Percentiles rank a stretch among this genome's conserved stretches.
phyloP scores from a whole-genome alignment of 1,140 invertebrate species.

The Macrobrachium rosenbergii region DNA sequence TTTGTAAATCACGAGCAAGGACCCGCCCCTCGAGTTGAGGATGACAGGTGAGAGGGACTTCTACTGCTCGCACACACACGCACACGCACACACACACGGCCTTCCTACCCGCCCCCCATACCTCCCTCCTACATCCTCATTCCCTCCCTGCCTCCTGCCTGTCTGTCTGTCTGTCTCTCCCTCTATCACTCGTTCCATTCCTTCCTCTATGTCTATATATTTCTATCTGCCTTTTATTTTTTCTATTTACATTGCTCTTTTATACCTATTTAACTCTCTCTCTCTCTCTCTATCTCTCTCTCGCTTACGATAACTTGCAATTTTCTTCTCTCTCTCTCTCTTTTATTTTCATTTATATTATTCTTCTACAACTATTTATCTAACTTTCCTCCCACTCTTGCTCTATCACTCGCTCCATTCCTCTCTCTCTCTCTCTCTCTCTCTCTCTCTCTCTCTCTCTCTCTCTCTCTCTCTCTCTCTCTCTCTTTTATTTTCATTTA shows the following conservation, averaged over 20 bases:
- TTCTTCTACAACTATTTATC: too few relatives aligned
- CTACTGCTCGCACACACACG: too few relatives aligned
- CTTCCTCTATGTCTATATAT: background rate
- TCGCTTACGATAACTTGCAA: too few relatives aligned
- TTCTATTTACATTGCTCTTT: too few relatives aligned
- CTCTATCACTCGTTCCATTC: background rate
- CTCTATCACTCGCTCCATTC: background rate
- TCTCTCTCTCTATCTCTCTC: too few relatives aligned
- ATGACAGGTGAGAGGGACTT: slow-evolving; percentile 43
- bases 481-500: background rate
- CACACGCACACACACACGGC: background rate
- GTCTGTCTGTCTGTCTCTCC: too few relatives aligned
- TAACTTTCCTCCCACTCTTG: background rate
- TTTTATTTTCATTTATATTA: too few relatives aligned
- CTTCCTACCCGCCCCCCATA: background rate
- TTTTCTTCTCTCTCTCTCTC: too few relatives aligned
- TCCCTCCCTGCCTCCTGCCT: background rate
- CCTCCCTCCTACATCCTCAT: background rate
- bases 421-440: background rate
- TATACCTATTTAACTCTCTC: too few relatives aligned
- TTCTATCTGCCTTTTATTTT: too few relatives aligned
- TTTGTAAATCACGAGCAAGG: slow-evolving; percentile 53
- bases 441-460: background rate
- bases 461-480: background rate
- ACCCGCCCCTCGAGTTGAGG: slow-evolving; percentile 45